Evolutionary conservation across 2,797 vertebrate species (phyloP).

Genomic region (Coregonus ussuriensis): DNA sequence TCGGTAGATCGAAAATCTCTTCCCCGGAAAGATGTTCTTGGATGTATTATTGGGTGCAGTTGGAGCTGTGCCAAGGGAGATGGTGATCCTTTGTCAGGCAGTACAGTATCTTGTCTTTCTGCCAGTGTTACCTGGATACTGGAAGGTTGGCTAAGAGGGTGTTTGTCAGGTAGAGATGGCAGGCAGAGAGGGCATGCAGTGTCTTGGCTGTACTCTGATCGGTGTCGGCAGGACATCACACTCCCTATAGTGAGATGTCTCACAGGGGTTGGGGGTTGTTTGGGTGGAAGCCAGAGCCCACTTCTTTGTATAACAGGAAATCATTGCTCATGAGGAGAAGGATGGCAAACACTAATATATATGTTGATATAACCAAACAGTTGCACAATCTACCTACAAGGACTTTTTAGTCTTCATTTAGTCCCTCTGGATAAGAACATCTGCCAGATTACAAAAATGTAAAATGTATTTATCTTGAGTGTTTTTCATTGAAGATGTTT

Average conservation of each 20-base stretch:
- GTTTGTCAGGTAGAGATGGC: constrained; percentile 3
- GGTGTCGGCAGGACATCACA: constrained; percentile 30
- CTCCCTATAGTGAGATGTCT: neutral
- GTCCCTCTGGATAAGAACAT: no score
- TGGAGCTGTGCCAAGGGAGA: neutral
- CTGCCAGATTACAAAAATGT: no score
- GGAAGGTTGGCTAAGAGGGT: neutral
- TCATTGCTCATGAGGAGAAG: constrained; percentile 14
- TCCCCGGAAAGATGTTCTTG: neutral
- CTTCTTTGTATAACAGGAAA: constrained; percentile 24
- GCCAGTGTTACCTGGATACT: neutral
- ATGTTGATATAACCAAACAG: constrained; percentile 8
- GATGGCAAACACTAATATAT: constrained; percentile 1
- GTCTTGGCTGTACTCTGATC: constrained; percentile 15
- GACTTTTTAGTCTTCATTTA: neutral
- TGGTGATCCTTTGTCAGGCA: neutral
- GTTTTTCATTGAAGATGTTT: no score
- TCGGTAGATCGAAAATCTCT: no score
- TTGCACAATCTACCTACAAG: constrained; percentile 1
- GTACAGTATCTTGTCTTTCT: neutral
- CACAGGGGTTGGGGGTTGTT: constrained; percentile 20
- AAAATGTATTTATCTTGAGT: no score
- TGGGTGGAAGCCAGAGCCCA: constrained; percentile 1
- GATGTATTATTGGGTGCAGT: neutral
- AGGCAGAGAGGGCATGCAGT: neutral